Conservation (phyloP, 1,140 invertebrate species). For the Anthonomus grandis region DNA sequence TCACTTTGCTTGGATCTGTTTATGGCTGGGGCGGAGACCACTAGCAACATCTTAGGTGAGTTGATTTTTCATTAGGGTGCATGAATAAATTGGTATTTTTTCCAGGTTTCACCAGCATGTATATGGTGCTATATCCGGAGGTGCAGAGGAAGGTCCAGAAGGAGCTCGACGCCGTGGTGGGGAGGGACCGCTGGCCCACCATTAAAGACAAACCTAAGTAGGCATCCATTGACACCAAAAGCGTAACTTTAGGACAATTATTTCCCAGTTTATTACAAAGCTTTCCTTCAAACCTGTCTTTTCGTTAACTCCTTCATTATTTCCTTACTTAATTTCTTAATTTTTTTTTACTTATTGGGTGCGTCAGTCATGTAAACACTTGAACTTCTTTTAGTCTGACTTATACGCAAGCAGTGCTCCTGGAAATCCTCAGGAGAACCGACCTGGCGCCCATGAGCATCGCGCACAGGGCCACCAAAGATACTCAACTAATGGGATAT, state of each 20-base stretch:
- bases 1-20: constrained; percentile 78
- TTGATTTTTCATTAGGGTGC: no score
- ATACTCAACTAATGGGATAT: constrained; percentile 57
- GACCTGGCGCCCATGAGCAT: constrained; percentile 59
- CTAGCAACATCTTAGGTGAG: constrained; percentile 62
- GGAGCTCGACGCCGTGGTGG: constrained; percentile 77
- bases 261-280: no score
- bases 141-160: constrained; percentile 74
- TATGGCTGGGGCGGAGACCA: constrained; percentile 80
- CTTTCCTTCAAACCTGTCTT: background rate
- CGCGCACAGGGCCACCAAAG: constrained; percentile 57
- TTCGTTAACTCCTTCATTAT: no score
- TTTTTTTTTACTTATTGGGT: background rate
- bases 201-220: constrained; percentile 67
- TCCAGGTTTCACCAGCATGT: constrained; percentile 69
- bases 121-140: constrained; percentile 72
- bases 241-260: no score
- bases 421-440: constrained; percentile 55
- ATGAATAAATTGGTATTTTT: background rate
- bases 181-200: constrained; percentile 61
- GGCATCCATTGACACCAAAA: no score
- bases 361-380: background rate
- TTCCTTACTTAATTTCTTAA: background rate
- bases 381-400: constrained; percentile 51
- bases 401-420: constrained; percentile 60